Percentiles rank a stretch among this genome's conserved stretches.
These are phyloP conservation scores for Pseudocheirus occidentalis DNA, from an alignment of 2,797 vertebrate species.

Conservation along the genomic window DNA sequence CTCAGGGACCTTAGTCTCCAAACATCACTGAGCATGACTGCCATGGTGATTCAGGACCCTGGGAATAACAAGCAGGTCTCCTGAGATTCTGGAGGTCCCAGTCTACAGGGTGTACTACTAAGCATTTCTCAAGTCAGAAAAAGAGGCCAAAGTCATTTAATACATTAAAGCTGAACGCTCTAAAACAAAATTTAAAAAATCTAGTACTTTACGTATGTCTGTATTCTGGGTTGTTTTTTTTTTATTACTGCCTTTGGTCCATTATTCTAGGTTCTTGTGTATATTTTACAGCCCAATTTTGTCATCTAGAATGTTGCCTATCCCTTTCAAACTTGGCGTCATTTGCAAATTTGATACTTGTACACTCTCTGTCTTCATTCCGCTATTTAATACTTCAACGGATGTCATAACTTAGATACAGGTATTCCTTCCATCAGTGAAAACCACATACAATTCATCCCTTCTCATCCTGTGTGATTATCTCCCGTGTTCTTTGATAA, in stretches of 20 bases:
- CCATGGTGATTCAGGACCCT: background rate
- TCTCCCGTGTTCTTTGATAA: background rate
- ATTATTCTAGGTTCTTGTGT: background rate
- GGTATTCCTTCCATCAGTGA: background rate
- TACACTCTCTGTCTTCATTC: background rate
- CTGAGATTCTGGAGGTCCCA: background rate
- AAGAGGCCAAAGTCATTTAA: background rate
- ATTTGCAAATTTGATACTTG: background rate
- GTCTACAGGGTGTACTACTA: background rate
- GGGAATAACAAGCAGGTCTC: constrained; percentile 13
- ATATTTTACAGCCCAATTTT: background rate
- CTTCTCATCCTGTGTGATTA: background rate
- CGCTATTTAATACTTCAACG: background rate
- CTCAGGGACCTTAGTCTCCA: background rate
- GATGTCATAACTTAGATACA: background rate
- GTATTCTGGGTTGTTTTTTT: background rate
- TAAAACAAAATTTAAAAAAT: background rate
- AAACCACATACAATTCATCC: background rate
- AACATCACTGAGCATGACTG: background rate
- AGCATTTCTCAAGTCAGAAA: background rate
- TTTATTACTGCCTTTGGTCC: background rate
- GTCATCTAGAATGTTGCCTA: background rate
- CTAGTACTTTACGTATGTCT: background rate
- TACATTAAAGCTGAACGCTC: background rate
- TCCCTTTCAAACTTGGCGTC: background rate